A percentile compares a stretch with the other conserved stretches of the same genome.
phyloP scores from a whole-genome alignment of 2,888 invertebrate species.

The Eilema griseolum region DNA sequence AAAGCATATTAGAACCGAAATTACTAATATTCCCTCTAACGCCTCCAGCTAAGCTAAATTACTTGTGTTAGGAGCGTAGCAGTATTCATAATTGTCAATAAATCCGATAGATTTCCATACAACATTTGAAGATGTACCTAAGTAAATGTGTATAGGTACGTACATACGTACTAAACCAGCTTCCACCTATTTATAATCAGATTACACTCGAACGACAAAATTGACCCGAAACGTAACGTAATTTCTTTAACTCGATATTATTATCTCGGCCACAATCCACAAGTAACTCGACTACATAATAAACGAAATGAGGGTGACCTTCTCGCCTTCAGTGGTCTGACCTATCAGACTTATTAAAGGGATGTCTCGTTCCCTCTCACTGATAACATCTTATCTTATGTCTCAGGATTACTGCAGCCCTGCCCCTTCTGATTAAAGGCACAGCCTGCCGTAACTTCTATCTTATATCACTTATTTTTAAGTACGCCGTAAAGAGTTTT shows the following conservation, averaged over 20 bases:
- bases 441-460: constrained; percentile 52
- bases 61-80: no score
- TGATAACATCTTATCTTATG: constrained; percentile 54
- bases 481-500: constrained; percentile 47
- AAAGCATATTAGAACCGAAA: no score
- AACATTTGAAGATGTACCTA: no score
- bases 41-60: no score
- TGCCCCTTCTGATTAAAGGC: constrained; percentile 56
- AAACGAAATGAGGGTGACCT: constrained; percentile 52
- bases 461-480: constrained; percentile 52
- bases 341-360: constrained; percentile 66
- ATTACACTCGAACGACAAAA: neutral
- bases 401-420: constrained; percentile 58
- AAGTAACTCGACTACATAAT: constrained; percentile 49
- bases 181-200: constrained; percentile 4
- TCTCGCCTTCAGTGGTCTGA: constrained; percentile 51
- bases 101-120: no score
- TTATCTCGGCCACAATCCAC: constrained; percentile 40
- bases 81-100: no score
- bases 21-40: no score
- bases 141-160: neutral
- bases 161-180: neutral
- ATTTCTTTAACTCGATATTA: constrained; percentile 43
- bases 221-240: constrained; percentile 17
- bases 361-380: constrained; percentile 40